Percentiles rank a stretch among this genome's conserved stretches.
Conservation (phyloP, 2,113 vertebrate species). For the Scatophagus argus region DNA sequence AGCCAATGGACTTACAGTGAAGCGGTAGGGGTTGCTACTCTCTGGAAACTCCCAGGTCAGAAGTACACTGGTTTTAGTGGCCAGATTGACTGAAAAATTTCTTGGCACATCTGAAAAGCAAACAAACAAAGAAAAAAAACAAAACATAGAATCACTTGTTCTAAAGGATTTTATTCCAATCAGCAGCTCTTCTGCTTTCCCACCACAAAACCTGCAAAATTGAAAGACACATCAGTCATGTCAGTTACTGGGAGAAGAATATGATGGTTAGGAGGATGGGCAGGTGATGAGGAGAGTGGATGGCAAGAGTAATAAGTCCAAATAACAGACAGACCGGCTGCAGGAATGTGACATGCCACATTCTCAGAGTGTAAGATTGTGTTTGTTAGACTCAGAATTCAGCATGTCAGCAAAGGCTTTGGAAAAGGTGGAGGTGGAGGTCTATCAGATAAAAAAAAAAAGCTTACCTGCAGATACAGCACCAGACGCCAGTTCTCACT, state of each 20-base stretch:
- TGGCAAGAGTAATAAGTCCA: slow-evolving; percentile 60
- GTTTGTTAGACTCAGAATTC: slow-evolving; percentile 63
- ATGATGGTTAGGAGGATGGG: slow-evolving; percentile 73
- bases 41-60: slow-evolving; percentile 98
- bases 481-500: slow-evolving; percentile 27
- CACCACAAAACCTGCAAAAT: slow-evolving; percentile 52
- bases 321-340: slow-evolving; percentile 60
- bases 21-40: slow-evolving; percentile 90
- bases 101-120: slow-evolving; percentile 91
- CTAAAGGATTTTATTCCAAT: slow-evolving; percentile 23
- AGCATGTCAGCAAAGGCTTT: slow-evolving; percentile 70
- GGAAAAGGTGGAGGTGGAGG: slow-evolving; percentile 67
- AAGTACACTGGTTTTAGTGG: slow-evolving; percentile 95
- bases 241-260: slow-evolving; percentile 48
- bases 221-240: slow-evolving; percentile 43
- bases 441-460: slow-evolving; percentile 70
- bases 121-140: slow-evolving; percentile 49
- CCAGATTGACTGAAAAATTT: slow-evolving; percentile 98
- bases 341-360: slow-evolving; percentile 78
- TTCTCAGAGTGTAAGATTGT: slow-evolving; percentile 72
- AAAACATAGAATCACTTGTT: slow-evolving; percentile 12
- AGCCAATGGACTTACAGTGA: slow-evolving; percentile 86
- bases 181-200: slow-evolving; percentile 20
- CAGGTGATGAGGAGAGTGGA: slow-evolving; percentile 77
- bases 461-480: slow-evolving; percentile 68